Evolutionary conservation across 92 coral and sea anemone genomes (phyloP), one percentile per base, ranked within the genome.

Genomic region (Palythoa grandiflora): DNA sequence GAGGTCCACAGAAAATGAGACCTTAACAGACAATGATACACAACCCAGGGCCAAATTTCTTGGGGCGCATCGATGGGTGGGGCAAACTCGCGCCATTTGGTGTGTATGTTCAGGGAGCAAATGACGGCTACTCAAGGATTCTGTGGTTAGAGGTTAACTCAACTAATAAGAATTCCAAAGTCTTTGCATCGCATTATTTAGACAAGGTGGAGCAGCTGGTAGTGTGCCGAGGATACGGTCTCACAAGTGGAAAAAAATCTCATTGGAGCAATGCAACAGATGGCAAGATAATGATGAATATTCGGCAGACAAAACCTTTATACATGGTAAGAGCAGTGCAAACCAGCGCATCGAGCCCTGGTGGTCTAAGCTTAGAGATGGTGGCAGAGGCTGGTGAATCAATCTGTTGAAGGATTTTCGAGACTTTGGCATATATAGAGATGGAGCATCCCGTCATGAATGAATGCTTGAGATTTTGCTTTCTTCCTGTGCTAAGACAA

Each of bases 321-420:
- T 89, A 39, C 77, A 53, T 14, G 89, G 92, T 47, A 84, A 85
- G 78, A 89, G 92, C 48, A 71, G 85, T 83, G 88, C 84, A 13
- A 91, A 91, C 39, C 93, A 91, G 40, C 59, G 93, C 51, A 91
- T 87, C 20, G 93, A 91, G 61, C 85, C 93, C 19, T 88, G 75
- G 78, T 91, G 94, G 91, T 91, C 93, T 1, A 83, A 91, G 60
- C 88, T 75, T 16, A 51, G 73, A 35, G 78, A 79, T 90, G 90
- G 50, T 44, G 50, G 50, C 4, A 8, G 50, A 3, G 50, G 50
- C 50, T 44, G 50, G 50, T 44, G 50, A 87, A 78, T 87, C 15
- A 90, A 90, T 66, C 6, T 90, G 19, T 84, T 90, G n/a, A 86
- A 87, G 48, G 93, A 90, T 77, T 76, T 87, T 1, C 78, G 88